phyloP scores from a whole-genome alignment of 2,797 vertebrate species.

The Bradypodion ventrale region DNA sequence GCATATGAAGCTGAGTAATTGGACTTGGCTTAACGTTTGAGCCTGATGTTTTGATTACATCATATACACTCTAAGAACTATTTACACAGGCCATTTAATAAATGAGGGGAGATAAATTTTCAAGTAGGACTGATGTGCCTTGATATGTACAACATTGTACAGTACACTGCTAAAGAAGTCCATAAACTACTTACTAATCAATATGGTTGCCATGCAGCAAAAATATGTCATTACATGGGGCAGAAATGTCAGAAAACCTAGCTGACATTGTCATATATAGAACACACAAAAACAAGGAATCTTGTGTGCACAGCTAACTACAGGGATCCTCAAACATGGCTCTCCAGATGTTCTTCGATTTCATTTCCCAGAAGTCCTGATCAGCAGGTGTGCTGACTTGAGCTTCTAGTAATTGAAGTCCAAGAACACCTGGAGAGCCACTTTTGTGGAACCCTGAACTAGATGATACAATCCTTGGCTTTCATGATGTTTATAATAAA shows the following conservation, averaged over 20 bases:
- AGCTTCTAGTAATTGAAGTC: too few relatives aligned
- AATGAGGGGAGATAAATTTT: constrained; percentile 31
- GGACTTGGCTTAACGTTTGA: constrained; percentile 19
- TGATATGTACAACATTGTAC: neutral
- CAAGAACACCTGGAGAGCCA: too few relatives aligned
- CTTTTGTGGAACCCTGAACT: too few relatives aligned
- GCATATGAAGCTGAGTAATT: constrained; percentile 38
- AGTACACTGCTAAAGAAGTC: neutral
- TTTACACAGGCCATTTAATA: constrained; percentile 37
- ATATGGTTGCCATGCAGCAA: neutral
- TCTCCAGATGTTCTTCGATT: too few relatives aligned
- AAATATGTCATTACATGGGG: neutral
- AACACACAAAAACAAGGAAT: neutral
- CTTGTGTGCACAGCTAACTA: too few relatives aligned
- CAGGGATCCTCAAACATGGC: too few relatives aligned
- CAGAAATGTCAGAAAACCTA: neutral
- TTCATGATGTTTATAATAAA: neutral
- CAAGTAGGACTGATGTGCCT: neutral
- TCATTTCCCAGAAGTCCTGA: too few relatives aligned
- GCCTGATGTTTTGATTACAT: constrained; percentile 45
- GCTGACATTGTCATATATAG: neutral
- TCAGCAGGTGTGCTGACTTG: too few relatives aligned
- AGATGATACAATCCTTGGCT: too few relatives aligned
- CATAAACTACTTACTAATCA: neutral
- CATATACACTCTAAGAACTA: constrained; percentile 36